Base-by-base conservation (phyloP, 2,113 vertebrate genomes). In the Rallus limicola region DNA sequence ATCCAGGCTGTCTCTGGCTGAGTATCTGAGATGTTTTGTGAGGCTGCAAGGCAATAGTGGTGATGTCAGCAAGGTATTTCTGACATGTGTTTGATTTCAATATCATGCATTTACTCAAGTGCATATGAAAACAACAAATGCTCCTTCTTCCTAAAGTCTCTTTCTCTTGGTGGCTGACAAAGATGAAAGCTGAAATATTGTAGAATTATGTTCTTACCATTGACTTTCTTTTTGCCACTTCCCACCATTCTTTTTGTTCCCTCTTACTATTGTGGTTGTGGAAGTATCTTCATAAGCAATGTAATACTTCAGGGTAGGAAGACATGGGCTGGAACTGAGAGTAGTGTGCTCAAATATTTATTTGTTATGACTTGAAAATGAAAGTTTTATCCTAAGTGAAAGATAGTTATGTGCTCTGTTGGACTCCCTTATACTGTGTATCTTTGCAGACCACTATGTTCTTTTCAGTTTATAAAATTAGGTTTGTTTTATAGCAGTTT, bases 231-330 rank as follows among this genome's bases (percentile, higher is more conserved):
- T 94, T 96, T 81, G 95, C 82, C 46, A 1, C 68, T 97, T 96
- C 69, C 77, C 55, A 88, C 50, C 52, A 18, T 91, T 96, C 59
- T 96, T 97, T 97, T 93, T 96, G 94, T 97, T 96, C 69, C 31
- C 38, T 94, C 65, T 77, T 94, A 48, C 71, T 82, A 33, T 1
- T 79, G 63, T 86, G 16, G 40, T 70, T 91, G 42, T 31, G 93
- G 74, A 97, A 97, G 81, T 67, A 70, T 36, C 68, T 96, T 96
- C 38, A 58, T 90, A 93, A 97, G 92, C 69, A 82, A 24, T 90
- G 5, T 64, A 72, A 88, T 80, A 28, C 91, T 97, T 95, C 65
- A 89, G 65, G 21, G 63, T 81, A 79, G 84, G 78, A 83, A 53
- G 74, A 86, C 94, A 64, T 88, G 52, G 44, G 42, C 82, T 85